Evolutionary conservation across 2,113 vertebrate genomes (phyloP).

Genomic region (Myiagra hebetior): DNA sequence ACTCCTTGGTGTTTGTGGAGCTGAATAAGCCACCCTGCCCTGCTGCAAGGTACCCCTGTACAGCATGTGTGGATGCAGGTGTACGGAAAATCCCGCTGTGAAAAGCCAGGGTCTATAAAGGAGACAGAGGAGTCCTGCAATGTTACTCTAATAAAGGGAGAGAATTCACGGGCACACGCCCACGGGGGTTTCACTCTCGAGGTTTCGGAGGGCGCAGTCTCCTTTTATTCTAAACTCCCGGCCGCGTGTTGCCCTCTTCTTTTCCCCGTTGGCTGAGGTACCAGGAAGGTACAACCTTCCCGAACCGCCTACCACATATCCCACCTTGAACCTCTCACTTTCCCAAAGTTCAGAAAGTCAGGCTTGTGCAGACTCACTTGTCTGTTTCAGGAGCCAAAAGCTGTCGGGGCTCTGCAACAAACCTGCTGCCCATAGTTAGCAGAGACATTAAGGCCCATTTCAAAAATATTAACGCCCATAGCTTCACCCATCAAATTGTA

Average conservation of each 20-base stretch:
- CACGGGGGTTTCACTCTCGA: rapidly evolving
- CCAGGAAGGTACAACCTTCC: not conserved
- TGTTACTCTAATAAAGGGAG: not conserved
- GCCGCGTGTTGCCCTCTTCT: rapidly evolving
- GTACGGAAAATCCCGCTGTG: not conserved
- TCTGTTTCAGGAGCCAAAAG: not conserved
- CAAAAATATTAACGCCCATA: not conserved
- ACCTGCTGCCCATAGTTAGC: not conserved
- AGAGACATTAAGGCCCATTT: not conserved
- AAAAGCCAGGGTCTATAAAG: not conserved
- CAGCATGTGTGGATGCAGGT: rapidly evolving
- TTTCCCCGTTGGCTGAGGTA: not conserved
- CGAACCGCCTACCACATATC: rapidly evolving
- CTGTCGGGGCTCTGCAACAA: not conserved
- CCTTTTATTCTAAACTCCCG: not conserved
- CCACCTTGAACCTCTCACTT: not conserved
- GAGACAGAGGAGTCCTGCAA: not conserved
- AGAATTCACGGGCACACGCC: not conserved
- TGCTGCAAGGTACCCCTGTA: not conserved
- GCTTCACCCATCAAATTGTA: not conserved
- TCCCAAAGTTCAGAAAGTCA: not conserved
- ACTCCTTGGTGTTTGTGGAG: not conserved
- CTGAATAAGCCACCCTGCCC: not conserved
- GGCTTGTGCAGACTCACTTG: not conserved
- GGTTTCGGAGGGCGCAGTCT: not conserved